phyloP scores from a whole-genome alignment of 1,140 invertebrate species.

The Paramacrobiotus metropolitanus region DNA sequence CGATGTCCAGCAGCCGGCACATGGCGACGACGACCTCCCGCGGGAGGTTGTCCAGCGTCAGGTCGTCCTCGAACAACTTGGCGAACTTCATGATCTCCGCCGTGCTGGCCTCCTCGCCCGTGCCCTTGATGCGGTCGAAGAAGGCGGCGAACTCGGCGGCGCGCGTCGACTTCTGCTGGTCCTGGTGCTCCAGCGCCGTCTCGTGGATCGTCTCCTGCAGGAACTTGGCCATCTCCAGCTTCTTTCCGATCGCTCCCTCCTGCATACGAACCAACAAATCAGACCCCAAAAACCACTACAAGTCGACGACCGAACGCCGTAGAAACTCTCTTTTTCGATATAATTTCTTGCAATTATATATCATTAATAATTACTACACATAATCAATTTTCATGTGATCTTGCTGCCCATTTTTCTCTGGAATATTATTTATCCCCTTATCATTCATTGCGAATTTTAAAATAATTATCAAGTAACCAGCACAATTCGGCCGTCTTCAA shows the following conservation, averaged over 20 bases:
- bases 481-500: conserved; percentile 27
- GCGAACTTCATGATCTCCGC: conserved; percentile 92
- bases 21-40: conserved; percentile 68
- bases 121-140: conserved; percentile 41
- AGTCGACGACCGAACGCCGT: conserved; percentile 87
- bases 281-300: conserved; percentile 68
- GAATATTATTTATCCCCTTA: no score
- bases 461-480: neutral
- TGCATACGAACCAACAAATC: conserved; percentile 13
- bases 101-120: conserved; percentile 52
- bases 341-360: conserved; percentile 55
- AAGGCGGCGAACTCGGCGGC: conserved; percentile 82
- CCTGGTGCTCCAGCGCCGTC: conserved; percentile 51
- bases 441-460: no score
- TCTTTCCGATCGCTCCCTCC: conserved; percentile 77
- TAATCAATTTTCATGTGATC: no score
- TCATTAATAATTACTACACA: conserved; percentile 49
- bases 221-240: conserved; percentile 97
- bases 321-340: conserved; percentile 73
- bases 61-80: conserved; percentile 92
- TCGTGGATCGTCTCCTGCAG: conserved; percentile 77
- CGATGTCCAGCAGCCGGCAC: conserved; percentile 60
- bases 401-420: no score
- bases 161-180: conserved; percentile 33
- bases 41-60: conserved; percentile 83